Evolutionary conservation across 1,140 invertebrate species (phyloP).

Genomic region (Heliconius congener): DNA sequence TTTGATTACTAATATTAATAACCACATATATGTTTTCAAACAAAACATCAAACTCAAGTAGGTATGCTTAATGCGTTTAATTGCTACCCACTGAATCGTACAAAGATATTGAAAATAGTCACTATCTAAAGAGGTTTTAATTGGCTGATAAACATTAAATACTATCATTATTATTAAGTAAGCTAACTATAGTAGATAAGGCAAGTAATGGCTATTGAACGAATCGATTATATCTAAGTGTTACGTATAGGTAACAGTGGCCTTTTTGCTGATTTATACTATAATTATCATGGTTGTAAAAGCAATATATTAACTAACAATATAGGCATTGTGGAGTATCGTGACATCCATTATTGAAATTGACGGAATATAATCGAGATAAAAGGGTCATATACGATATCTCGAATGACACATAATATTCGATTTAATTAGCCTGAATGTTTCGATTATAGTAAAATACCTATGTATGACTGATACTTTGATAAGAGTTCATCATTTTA

Average conservation of each 20-base stretch:
- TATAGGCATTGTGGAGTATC: constrained; percentile 54
- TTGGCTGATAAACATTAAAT: constrained; percentile 17
- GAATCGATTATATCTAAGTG: constrained; percentile 49
- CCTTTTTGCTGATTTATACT: constrained; percentile 54
- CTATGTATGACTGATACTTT: constrained; percentile 30
- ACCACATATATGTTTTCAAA: background rate
- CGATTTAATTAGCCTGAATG: constrained; percentile 78
- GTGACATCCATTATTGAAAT: constrained; percentile 75
- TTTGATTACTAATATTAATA: background rate
- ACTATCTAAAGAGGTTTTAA: background rate
- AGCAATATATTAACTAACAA: constrained; percentile 60
- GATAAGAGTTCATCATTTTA: constrained; percentile 14
- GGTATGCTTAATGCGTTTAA: background rate
- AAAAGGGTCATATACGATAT: constrained; percentile 69
- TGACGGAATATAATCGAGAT: constrained; percentile 75
- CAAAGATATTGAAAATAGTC: background rate
- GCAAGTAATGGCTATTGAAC: constrained; percentile 34
- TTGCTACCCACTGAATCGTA: background rate
- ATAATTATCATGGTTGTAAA: constrained; percentile 49
- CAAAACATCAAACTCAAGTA: background rate
- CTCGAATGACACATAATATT: constrained; percentile 70
- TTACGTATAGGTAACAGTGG: constrained; percentile 48
- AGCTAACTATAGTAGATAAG: constrained; percentile 31
- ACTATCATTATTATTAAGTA: constrained; percentile 20
- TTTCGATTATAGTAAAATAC: constrained; percentile 64